Conservation (phyloP, 2,888 invertebrate genomes). For the Trissolcus brochymenae region DNA sequence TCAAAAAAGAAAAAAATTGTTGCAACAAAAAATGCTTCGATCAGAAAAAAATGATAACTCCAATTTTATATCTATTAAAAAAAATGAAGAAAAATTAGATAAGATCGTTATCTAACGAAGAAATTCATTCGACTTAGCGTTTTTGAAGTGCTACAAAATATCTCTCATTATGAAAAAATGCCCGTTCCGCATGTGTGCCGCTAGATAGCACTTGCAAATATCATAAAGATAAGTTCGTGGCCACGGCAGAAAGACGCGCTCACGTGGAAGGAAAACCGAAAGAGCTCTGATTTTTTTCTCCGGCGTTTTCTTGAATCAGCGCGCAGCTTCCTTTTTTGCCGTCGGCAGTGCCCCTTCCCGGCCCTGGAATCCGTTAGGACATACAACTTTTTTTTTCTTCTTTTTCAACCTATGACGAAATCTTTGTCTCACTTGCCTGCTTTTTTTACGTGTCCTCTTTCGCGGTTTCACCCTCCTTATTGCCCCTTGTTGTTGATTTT, state of each 20-base stretch:
- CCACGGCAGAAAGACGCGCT: constrained; percentile 38
- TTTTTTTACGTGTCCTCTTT: constrained; percentile 50
- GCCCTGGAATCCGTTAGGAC: constrained; percentile 73
- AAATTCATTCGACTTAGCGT: constrained; percentile 14
- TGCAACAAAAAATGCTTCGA: not conserved
- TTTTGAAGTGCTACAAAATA: constrained; percentile 15
- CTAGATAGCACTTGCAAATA: constrained; percentile 75
- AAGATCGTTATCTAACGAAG: constrained; percentile 8
- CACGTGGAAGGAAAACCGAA: constrained; percentile 40
- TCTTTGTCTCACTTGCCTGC: constrained; percentile 61
- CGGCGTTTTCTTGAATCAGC: constrained; percentile 27
- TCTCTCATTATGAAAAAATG: constrained; percentile 60
- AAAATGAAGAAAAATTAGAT: not conserved
- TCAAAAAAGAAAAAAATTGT: not conserved
- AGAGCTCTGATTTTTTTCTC: constrained; percentile 37
- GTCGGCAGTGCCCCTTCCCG: constrained; percentile 58
- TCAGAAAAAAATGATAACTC: not conserved
- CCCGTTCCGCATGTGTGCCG: constrained; percentile 65
- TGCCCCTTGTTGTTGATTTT: constrained; percentile 70
- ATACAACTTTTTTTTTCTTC: constrained; percentile 62
- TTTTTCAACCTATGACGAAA: constrained; percentile 57
- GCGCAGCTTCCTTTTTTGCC: constrained; percentile 60
- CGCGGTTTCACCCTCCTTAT: constrained; percentile 48
- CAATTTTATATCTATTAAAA: not conserved
- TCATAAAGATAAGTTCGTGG: constrained; percentile 73